phyloP scores from a whole-genome alignment of 2,888 invertebrate genomes.

The Branchipolynoe longqiensis region DNA sequence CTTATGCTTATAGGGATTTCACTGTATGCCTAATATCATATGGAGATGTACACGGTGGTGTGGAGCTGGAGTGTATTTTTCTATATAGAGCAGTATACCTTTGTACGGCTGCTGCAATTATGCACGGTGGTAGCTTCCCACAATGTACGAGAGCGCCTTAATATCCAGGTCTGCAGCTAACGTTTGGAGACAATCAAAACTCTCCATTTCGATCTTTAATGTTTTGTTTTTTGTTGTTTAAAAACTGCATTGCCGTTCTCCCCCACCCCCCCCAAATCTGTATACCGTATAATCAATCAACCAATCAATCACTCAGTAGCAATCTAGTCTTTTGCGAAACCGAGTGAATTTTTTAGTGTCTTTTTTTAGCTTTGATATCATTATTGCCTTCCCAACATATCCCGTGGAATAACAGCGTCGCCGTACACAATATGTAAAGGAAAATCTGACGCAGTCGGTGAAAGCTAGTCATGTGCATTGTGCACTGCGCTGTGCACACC shows the following conservation, averaged over 20 bases:
- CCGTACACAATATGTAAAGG: too few species aligned
- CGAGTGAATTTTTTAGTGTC: conserved; percentile 13
- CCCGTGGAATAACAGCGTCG: too few species aligned
- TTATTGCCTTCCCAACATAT: conserved; percentile 49
- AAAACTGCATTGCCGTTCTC: too few species aligned
- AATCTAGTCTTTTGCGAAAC: conserved; percentile 3
- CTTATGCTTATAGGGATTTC: conserved; percentile 5
- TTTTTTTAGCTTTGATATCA: conserved; percentile 29
- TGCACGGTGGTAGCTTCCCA: background rate
- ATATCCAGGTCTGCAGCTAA: conserved; percentile 29
- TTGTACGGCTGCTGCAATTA: background rate
- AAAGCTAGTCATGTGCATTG: too few species aligned
- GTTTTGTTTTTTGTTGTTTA: too few species aligned
- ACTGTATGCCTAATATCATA: background rate
- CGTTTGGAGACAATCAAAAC: conserved; percentile 30
- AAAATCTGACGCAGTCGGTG: too few species aligned
- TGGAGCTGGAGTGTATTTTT: conserved; percentile 46
- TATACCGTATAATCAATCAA: too few species aligned
- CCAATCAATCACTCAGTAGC: too few species aligned
- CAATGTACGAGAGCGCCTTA: background rate
- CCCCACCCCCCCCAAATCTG: too few species aligned
- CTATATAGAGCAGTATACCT: background rate
- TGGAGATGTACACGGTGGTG: background rate
- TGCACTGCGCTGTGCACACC: too few species aligned
- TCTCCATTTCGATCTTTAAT: conserved; percentile 13